Evolutionary conservation across 1,140 invertebrate genomes (phyloP), one percentile per base, ranked within the genome.

Genomic region (Andrena cerasifolii): DNA sequence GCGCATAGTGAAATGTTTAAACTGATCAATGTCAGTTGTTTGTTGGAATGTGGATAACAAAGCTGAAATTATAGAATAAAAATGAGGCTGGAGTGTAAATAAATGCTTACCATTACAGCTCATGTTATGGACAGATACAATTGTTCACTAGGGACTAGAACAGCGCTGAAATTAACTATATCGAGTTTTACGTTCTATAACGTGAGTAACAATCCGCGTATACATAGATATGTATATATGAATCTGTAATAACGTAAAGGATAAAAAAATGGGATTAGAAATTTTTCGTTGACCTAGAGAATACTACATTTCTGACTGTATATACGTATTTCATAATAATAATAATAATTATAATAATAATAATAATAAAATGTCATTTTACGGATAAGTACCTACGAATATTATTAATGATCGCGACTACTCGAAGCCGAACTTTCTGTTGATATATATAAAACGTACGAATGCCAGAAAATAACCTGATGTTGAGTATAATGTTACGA

Each of bases 61-160:
- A 67, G 21, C 14, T 73, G 24, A 61, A 82, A 54, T 65, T 73
- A 65, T 54, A 54, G 14, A 71, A 31, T 76, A 66, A 78, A n/a
- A 56, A 75, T 73, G 72, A 86, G 67, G 77, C 67, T 67, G 67
- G 54, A 78, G 63, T 87, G 85, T 87, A 87, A 80, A 87, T 87
- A 87, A 80, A 71, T 87, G 81, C 80, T 87, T 80, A 70, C 58
- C 53, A 68, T 76, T 62, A 70, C 62, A 84, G 70, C 36, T 84
- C 63, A 65, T 76, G 72, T 62, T 74, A 81, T 63, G 65, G 28
- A 81, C 45, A 76, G 71, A 61, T 72, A 70, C 70, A 47, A 76
- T 73, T 28, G 54, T 53, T 72, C 79, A 79, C 14, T 54, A 53
- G 24, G 21, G 10, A 24, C 4, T n/a, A 67, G 33, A 56, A 45